These are phyloP conservation scores for Nestor notabilis DNA, from an alignment of 2,113 vertebrate genomes.

Conservation along the genomic window DNA sequence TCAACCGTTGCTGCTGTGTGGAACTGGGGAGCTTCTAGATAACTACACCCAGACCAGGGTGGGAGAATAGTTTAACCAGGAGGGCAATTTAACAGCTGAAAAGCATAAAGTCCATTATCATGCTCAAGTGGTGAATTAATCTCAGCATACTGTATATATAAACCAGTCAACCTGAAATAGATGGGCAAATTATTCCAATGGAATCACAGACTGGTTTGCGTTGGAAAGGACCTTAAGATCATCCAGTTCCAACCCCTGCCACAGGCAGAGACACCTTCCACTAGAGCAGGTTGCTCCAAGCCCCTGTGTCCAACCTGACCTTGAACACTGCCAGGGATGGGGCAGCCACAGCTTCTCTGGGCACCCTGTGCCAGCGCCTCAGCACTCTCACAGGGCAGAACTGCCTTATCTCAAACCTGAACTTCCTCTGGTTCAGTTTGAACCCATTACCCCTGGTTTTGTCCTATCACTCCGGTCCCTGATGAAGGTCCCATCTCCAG, in stretches of 20 bases:
- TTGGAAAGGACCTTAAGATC: background rate
- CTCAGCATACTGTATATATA: background rate
- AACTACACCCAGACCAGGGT: background rate
- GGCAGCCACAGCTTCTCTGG: background rate
- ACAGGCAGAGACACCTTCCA: background rate
- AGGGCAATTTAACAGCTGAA: background rate
- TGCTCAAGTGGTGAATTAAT: background rate
- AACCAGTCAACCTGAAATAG: background rate
- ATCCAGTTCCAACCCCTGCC: background rate
- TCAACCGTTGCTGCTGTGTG: background rate
- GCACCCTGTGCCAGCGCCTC: background rate
- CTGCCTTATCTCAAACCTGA: background rate
- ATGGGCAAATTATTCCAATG: background rate
- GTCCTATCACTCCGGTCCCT: background rate
- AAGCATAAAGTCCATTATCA: background rate
- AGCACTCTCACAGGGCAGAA: background rate
- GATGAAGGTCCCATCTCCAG: background rate
- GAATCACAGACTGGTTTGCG: background rate
- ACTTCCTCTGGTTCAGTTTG: background rate
- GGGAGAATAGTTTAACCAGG: background rate
- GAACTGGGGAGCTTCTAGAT: background rate
- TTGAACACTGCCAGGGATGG: background rate
- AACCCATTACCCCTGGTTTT: background rate
- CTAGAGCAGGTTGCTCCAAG: background rate
- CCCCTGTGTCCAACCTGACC: background rate